phyloP scores from a whole-genome alignment of 2,113 vertebrate species.

The Ictalurus furcatus region DNA sequence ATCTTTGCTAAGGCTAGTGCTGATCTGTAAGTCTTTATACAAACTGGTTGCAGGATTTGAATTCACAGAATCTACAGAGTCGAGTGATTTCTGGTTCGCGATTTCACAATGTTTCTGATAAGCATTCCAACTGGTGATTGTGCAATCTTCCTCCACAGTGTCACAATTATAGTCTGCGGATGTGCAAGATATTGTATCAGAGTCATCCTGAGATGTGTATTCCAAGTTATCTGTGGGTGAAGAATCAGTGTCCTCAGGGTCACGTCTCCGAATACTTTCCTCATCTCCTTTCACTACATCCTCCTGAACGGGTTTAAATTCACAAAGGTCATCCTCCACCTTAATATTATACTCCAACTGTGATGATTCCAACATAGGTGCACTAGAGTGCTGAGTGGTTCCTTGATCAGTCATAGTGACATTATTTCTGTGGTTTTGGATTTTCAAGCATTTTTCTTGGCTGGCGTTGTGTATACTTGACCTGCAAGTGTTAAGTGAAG shows the following conservation, averaged over 20 bases:
- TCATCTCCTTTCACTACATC: conserved; percentile 21
- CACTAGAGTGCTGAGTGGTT: neutral
- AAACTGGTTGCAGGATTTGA: neutral
- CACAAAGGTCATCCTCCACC: neutral
- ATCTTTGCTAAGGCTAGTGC: conserved; percentile 60
- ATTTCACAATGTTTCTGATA: neutral
- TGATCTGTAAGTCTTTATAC: conserved; percentile 31
- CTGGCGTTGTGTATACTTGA: neutral
- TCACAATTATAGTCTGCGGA: conserved; percentile 52
- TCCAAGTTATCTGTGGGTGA: conserved; percentile 4
- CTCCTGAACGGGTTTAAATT: conserved; percentile 26
- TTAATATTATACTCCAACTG: neutral
- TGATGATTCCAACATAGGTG: neutral
- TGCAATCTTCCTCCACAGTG: conserved; percentile 17
- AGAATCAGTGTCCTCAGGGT: neutral
- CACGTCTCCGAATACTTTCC: neutral
- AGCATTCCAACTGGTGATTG: neutral
- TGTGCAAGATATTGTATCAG: conserved; percentile 44
- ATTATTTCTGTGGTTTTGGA: no score
- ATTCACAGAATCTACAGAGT: neutral
- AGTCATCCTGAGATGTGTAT: conserved; percentile 18
- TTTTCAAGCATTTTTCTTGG: neutral
- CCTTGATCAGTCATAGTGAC: neutral
- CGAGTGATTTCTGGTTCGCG: neutral
- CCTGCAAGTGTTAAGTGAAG: neutral